Evolutionary conservation across 2,797 vertebrate genomes (phyloP).

Genomic region (Mormyrops boulengeri): DNA sequence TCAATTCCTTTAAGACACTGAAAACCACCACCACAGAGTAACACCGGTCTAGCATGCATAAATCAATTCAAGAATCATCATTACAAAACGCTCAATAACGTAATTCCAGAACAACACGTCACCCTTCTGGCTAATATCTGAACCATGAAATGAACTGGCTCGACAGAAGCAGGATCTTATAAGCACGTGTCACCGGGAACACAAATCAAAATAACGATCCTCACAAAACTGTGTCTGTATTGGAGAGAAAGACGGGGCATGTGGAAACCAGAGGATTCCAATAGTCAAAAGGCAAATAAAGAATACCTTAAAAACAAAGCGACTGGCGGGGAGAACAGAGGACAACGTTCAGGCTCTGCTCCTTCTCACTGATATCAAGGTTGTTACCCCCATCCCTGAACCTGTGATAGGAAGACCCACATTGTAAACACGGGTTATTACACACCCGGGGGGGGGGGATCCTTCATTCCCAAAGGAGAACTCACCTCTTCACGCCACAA

Average conservation of each 20-base stretch:
- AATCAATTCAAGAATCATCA: neutral
- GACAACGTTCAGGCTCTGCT: neutral
- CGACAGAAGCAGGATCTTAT: neutral
- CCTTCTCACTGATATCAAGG: neutral
- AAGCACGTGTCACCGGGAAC: neutral
- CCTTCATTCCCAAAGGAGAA: neutral
- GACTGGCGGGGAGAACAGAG: neutral
- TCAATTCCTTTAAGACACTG: neutral
- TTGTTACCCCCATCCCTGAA: neutral
- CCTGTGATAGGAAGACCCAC: neutral
- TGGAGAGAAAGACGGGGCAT: neutral
- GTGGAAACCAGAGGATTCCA: neutral
- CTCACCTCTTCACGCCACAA: neutral
- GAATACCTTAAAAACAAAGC: neutral
- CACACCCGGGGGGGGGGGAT: neutral
- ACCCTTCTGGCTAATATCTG: conserved; percentile 1
- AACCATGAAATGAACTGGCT: neutral
- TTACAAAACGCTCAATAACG: neutral
- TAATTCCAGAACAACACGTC: neutral
- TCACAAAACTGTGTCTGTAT: neutral
- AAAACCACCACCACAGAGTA: neutral
- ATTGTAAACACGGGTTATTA: neutral
- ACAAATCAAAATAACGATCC: conserved; percentile 1
- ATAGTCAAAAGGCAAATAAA: neutral
- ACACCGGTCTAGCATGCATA: neutral